A percentile compares a stretch with the other conserved stretches of the same genome.
These are phyloP conservation scores for Grapholita molesta DNA, from an alignment of 1,140 invertebrate genomes.

Conservation along the genomic window DNA sequence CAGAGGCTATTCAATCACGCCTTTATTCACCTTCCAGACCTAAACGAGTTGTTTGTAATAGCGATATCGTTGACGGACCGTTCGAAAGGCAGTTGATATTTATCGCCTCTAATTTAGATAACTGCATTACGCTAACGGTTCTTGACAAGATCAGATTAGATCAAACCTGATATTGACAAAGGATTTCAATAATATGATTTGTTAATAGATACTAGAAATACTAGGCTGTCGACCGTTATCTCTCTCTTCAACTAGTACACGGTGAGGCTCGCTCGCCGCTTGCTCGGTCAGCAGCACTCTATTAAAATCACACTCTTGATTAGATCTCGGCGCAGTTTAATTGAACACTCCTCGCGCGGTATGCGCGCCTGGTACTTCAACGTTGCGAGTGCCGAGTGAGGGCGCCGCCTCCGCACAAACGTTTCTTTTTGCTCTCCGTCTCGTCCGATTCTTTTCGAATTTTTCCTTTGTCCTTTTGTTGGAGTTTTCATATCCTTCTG, in stretches of 20 bases:
- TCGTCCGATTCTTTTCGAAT: slow-evolving; percentile 51
- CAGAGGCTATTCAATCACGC: slow-evolving; percentile 34
- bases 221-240: slow-evolving; percentile 32
- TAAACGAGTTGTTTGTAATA: slow-evolving; percentile 31
- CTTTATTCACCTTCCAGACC: slow-evolving; percentile 29
- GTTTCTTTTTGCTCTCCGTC: slow-evolving; percentile 46
- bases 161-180: slow-evolving; percentile 23
- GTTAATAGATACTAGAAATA: slow-evolving; percentile 23
- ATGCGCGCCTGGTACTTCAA: slow-evolving; percentile 51
- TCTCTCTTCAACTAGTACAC: slow-evolving; percentile 26
- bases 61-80: slow-evolving; percentile 12
- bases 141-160: slow-evolving; percentile 24
- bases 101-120: slow-evolving; percentile 17
- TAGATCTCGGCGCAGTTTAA: slow-evolving; percentile 61
- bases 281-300: slow-evolving; percentile 48
- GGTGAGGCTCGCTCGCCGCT: slow-evolving; percentile 9
- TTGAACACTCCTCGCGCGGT: slow-evolving; percentile 52
- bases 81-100: slow-evolving; percentile 2
- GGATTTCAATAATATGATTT: slow-evolving; percentile 25
- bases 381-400: slow-evolving; percentile 33
- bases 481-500: slow-evolving; percentile 64
- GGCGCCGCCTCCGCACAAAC: slow-evolving; percentile 42
- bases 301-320: slow-evolving; percentile 69
- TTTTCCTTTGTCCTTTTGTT: slow-evolving; percentile 64
- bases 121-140: slow-evolving; percentile 26